Evolutionary conservation across 1,140 invertebrate genomes (phyloP), one percentile per base, ranked within the genome.

Genomic region (Amyelois transitella): DNA sequence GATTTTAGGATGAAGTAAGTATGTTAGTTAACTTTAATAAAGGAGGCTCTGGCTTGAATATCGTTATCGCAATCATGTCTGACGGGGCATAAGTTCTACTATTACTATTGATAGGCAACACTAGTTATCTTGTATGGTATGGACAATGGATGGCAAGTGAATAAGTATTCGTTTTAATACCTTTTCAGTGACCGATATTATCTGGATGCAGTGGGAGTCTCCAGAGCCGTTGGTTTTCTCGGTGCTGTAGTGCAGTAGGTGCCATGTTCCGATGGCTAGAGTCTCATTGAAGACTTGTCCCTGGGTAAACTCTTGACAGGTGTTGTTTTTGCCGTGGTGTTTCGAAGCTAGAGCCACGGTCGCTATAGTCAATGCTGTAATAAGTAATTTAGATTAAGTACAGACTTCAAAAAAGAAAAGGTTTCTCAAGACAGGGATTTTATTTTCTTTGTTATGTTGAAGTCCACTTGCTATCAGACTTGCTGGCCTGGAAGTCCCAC

Each of bases 241-340:
- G 5, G 71, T 78, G 58, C 64, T 76, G 21, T 76, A 77, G 50
- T 81, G 75, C n/a, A 83, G 62, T 19, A 83, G 65, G 51, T 81
- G 77, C 82, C 82, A 86, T 6, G 68, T 61, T 6, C 82, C 82
- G 5, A 81, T 47, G 1, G 78, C 80, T 22, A 81, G 70, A 14
- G 60, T 66, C 28, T 85, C 81, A 50, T 80, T 76, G 55, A 83
- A 83, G 3, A 63, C 66, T 0, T 76, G 68, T 12, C 79, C 79
- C 20, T 74, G 68, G 0, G 72, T 70, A 53, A 79, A 81, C 24
- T 78, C 76, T 50, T 83, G 77, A 55, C 82, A 83, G 20, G 24
- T 72, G 0, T 64, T 55, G n/a, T 69, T 65, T 24, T 81, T 80
- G 20, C 69, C 67, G 2, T 66, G 52, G 6, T 60, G 50, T 48